Conservation (phyloP, 2,797 vertebrate species). For the Poeciliopsis turneri region DNA sequence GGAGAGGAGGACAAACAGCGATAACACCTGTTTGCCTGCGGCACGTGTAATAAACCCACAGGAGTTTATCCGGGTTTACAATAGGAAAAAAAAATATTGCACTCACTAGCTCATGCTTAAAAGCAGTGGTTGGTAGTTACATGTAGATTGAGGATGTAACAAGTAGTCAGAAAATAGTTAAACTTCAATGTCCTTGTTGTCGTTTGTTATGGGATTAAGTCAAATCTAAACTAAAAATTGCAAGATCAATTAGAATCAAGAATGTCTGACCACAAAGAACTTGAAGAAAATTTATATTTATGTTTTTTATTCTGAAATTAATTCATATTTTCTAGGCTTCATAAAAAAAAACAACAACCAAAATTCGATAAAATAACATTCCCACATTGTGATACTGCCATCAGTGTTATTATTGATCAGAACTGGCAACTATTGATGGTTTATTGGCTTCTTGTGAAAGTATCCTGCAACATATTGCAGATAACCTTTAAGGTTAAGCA, state of each 20-base stretch:
- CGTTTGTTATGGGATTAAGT: background rate
- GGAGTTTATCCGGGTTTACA: background rate
- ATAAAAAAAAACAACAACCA: background rate
- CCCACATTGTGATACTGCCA: background rate
- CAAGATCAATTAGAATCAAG: background rate
- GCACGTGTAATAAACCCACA: background rate
- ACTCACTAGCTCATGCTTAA: background rate
- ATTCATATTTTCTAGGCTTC: background rate
- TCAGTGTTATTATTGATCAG: background rate
- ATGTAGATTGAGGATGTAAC: background rate
- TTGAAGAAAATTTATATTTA: background rate
- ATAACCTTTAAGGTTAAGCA: background rate
- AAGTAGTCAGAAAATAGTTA: background rate
- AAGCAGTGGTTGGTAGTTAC: background rate
- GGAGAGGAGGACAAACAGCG: background rate
- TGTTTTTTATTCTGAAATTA: background rate
- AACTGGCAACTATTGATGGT: background rate
- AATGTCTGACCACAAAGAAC: background rate
- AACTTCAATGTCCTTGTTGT: background rate
- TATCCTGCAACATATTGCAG: background rate
- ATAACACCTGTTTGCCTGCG: conserved; percentile 11
- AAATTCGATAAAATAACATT: background rate
- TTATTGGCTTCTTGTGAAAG: background rate
- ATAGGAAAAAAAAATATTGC: background rate
- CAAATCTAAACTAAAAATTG: background rate